Evolutionary conservation across 2,113 vertebrate species (phyloP).

Genomic region (Trachemys scripta): DNA sequence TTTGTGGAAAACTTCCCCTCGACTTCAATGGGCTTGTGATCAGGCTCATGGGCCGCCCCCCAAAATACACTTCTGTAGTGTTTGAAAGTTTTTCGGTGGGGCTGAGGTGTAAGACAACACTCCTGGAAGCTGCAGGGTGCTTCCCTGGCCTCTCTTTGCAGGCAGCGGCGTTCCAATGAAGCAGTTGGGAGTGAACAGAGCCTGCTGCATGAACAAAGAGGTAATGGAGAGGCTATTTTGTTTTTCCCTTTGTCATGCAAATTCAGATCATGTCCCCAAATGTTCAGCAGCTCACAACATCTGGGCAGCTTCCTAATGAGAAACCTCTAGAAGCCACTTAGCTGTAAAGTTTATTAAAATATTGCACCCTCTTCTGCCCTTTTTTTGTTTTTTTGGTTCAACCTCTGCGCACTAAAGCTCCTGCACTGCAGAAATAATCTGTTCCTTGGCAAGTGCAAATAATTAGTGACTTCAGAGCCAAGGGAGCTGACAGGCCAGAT

Average conservation of each 20-base stretch:
- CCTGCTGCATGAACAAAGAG: background rate
- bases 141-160: background rate
- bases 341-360: background rate
- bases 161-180: too few relatives aligned
- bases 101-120: background rate
- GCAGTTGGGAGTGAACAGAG: background rate
- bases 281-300: conserved; percentile 11
- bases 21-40: background rate
- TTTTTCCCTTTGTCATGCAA: conserved; percentile 16
- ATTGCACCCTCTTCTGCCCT: background rate
- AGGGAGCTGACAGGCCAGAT: conserved; percentile 42
- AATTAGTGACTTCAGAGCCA: conserved; percentile 61
- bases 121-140: background rate
- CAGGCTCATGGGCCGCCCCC: background rate
- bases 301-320: conserved; percentile 60
- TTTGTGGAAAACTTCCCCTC: conserved; percentile 23
- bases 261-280: background rate
- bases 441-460: conserved; percentile 66
- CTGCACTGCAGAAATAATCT: conserved; percentile 18
- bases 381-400: background rate
- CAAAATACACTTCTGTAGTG: background rate
- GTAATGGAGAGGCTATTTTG: background rate
- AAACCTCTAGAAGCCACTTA: conserved; percentile 20
- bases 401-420: background rate
- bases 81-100: background rate